phyloP scores from a whole-genome alignment of 2,113 vertebrate genomes.

The Oceanodroma tethys region DNA sequence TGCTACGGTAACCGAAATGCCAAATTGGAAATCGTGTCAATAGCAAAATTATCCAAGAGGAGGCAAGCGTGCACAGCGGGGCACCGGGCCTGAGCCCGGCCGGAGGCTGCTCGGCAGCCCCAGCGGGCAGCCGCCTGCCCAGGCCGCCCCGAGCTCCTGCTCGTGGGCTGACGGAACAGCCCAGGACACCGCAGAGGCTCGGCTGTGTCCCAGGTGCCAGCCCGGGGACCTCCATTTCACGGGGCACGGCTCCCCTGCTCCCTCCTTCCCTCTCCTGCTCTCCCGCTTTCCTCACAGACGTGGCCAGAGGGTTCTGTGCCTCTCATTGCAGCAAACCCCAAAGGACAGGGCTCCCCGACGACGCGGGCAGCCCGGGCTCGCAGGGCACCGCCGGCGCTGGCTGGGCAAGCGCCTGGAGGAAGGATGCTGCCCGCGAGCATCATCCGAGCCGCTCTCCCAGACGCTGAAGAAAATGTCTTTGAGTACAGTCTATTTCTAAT shows the following conservation, averaged over 20 bases:
- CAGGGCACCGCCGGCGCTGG: accelerated
- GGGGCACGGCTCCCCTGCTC: background rate
- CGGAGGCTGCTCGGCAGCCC: background rate
- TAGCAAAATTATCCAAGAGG: background rate
- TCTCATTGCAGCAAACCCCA: accelerated
- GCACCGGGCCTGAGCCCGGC: background rate
- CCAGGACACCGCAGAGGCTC: accelerated
- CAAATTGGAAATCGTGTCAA: slow-evolving; percentile 33
- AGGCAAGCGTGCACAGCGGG: background rate
- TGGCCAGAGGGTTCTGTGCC: too few species aligned
- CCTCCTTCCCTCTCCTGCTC: background rate
- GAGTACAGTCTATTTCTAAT: background rate
- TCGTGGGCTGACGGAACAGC: background rate
- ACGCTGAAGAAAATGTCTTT: background rate
- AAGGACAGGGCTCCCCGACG: background rate
- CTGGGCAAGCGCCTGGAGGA: accelerated
- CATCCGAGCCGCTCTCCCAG: accelerated
- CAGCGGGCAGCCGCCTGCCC: accelerated
- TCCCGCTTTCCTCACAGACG: accelerated
- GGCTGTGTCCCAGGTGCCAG: accelerated
- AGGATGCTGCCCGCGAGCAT: accelerated
- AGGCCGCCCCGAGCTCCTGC: background rate
- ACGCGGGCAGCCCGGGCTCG: accelerated
- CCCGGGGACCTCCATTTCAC: accelerated
- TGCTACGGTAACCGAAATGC: slow-evolving; percentile 65